Percentiles rank a stretch among this genome's conserved stretches.
Conservation (phyloP, 1,140 invertebrate genomes). For the Calosoma granatense region DNA sequence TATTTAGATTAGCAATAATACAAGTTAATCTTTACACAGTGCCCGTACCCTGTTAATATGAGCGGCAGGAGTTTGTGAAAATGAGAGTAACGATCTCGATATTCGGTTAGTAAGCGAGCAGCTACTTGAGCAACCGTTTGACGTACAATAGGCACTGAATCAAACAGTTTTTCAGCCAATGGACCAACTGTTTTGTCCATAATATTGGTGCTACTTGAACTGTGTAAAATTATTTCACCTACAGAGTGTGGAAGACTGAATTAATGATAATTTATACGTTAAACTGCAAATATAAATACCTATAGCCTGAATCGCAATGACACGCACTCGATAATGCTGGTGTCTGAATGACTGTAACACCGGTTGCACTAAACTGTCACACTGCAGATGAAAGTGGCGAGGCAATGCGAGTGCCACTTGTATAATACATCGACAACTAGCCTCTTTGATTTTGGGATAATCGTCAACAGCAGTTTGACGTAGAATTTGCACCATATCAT, state of each 20-base stretch:
- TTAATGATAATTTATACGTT: constrained; percentile 23
- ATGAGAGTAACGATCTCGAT: constrained; percentile 68
- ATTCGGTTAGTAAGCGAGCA: constrained; percentile 54
- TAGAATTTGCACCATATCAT: constrained; percentile 66
- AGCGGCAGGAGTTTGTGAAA: constrained; percentile 65
- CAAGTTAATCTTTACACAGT: not conserved
- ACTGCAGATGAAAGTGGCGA: constrained; percentile 61
- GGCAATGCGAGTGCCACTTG: constrained; percentile 50
- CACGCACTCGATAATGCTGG: constrained; percentile 70
- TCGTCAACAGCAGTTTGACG: constrained; percentile 59
- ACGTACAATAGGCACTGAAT: constrained; percentile 57
- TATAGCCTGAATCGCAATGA: constrained; percentile 60
- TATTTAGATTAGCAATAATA: constrained; percentile 11
- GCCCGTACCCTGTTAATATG: constrained; percentile 51
- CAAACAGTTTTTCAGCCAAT: constrained; percentile 62
- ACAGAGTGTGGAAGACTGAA: not conserved
- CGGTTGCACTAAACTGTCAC: constrained; percentile 61
- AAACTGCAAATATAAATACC: constrained; percentile 36
- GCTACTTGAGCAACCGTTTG: constrained; percentile 53
- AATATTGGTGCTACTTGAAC: constrained; percentile 35
- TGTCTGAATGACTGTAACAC: constrained; percentile 61
- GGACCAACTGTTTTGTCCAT: constrained; percentile 48
- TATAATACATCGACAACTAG: constrained; percentile 60
- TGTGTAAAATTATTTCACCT: constrained; percentile 30
- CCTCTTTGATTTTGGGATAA: constrained; percentile 67